Conservation (phyloP, 2,888 invertebrate genomes). For the Chloromyia formosa region DNA sequence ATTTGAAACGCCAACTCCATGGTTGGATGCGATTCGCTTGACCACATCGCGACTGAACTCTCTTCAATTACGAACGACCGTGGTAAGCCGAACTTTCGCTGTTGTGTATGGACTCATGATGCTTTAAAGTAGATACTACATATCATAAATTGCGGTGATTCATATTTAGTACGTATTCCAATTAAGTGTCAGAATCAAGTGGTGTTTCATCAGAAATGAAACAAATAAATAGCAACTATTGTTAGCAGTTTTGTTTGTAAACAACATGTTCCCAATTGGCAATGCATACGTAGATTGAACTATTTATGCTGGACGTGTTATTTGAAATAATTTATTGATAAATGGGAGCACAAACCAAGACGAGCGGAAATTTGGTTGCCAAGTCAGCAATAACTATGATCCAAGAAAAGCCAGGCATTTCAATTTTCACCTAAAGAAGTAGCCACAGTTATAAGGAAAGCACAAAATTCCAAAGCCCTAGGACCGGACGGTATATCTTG, state of each 20-base stretch:
- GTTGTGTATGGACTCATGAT: not conserved
- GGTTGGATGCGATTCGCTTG: not conserved
- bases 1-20: not conserved
- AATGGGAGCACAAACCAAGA: too few species aligned
- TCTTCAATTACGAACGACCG: not conserved
- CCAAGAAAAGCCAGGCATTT: too few species aligned
- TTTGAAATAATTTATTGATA: not conserved
- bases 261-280: not conserved
- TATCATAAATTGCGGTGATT: not conserved
- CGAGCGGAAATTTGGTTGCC: not conserved
- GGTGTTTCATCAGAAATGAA: too few species aligned
- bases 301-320: not conserved
- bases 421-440: too few species aligned
- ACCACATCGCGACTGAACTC: not conserved
- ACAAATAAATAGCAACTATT: too few species aligned
- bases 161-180: not conserved
- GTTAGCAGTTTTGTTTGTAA: slow-evolving; percentile 3
- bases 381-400: too few species aligned
- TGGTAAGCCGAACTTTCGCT: slow-evolving; percentile 8
- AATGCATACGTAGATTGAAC: too few species aligned
- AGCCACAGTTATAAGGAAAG: too few species aligned
- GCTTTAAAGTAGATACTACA: not conserved
- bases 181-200: not conserved
- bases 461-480: too few species aligned
- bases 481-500: too few species aligned